Evolutionary conservation across 2,888 invertebrate genomes (phyloP).

Genomic region (Cosmia pyralina): DNA sequence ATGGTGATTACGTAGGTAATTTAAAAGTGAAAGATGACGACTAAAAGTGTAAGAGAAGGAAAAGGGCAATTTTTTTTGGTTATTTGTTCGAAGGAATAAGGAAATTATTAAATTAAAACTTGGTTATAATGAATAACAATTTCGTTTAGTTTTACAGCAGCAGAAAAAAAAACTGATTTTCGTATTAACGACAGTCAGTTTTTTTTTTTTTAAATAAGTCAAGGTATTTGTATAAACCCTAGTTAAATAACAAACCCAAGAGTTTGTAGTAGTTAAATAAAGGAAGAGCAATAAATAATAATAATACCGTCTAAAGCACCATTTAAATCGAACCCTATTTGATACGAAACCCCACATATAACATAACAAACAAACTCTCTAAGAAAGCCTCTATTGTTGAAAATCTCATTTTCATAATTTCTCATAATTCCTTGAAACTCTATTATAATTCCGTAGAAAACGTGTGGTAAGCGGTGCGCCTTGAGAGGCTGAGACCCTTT

Average conservation of each 20-base stretch:
- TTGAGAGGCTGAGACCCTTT: conserved; percentile 80
- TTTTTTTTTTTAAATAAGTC: background rate
- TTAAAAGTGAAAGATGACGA: background rate
- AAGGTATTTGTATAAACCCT: background rate
- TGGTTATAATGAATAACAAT: too few species aligned
- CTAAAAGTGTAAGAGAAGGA: background rate
- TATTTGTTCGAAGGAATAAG: background rate
- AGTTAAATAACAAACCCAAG: background rate
- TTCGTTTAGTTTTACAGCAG: too few species aligned
- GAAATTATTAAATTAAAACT: background rate
- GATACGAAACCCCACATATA: conserved; percentile 31
- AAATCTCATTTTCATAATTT: conserved; percentile 74
- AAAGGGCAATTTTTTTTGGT: background rate
- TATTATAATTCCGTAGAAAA: conserved; percentile 84
- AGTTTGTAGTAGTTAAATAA: background rate
- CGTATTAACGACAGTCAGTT: too few species aligned
- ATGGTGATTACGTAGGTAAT: background rate
- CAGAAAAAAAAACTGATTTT: too few species aligned
- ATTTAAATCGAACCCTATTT: conserved; percentile 18
- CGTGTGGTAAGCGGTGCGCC: conserved; percentile 78
- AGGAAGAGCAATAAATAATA: conserved; percentile 1
- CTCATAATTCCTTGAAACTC: conserved; percentile 80
- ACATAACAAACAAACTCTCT: conserved; percentile 46
- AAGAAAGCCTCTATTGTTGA: conserved; percentile 60
- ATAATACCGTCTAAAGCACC: conserved; percentile 8